A percentile compares a stretch with the other conserved stretches of the same genome.
These are phyloP conservation scores for Eulemur macaco DNA, from an alignment of 2,113 vertebrate genomes.

Conservation along the genomic window DNA sequence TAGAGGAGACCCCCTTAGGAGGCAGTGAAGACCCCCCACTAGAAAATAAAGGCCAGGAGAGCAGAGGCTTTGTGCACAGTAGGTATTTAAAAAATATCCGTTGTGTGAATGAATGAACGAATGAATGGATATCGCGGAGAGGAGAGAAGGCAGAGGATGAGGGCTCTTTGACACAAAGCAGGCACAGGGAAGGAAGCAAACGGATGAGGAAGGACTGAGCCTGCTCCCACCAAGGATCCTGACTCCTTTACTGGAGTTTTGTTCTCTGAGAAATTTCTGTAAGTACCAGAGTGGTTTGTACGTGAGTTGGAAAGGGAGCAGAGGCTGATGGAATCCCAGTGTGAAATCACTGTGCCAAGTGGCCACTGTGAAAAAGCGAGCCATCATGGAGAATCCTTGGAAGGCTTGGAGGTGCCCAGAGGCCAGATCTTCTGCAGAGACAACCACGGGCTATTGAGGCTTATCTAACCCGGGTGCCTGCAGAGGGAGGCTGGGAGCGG, in stretches of 20 bases:
- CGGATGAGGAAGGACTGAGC: not conserved
- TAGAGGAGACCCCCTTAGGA: not conserved
- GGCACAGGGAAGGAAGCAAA: not conserved
- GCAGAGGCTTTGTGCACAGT: not conserved
- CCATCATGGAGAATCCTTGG: not conserved
- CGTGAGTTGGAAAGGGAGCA: not conserved
- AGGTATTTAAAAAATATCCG: not conserved
- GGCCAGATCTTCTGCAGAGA: too few species aligned
- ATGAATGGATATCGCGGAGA: not conserved
- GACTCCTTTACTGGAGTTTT: not conserved
- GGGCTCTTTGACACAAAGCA: not conserved
- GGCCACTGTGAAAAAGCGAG: not conserved
- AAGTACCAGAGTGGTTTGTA: not conserved
- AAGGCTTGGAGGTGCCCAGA: not conserved
- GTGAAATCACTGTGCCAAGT: not conserved
- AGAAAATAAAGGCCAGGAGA: not conserved
- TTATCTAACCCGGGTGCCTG: not conserved
- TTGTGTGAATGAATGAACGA: not conserved
- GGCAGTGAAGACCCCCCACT: not conserved
- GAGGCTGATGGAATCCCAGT: not conserved
- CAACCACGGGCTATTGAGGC: not conserved
- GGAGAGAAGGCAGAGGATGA: not conserved
- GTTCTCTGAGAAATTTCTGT: not conserved
- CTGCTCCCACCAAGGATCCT: not conserved
- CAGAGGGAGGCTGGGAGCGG: too few species aligned